These are phyloP conservation scores for Acyrthosiphon pisum DNA, from an alignment of 1,140 invertebrate species.

Conservation along the genomic window DNA sequence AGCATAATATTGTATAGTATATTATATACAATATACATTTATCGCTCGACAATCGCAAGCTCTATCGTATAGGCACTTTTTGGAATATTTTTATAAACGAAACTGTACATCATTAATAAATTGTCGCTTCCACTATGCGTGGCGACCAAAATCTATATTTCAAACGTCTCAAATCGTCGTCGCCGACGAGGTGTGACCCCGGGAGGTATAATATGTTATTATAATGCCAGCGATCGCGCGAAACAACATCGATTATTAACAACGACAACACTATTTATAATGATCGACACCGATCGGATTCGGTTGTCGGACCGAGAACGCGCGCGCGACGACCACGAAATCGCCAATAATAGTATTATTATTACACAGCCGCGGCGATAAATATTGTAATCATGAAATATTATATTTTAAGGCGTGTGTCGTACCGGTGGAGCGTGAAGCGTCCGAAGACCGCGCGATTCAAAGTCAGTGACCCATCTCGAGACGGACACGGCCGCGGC, in stretches of 20 bases:
- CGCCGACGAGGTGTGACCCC: not conserved
- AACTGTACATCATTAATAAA: not conserved
- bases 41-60: not conserved
- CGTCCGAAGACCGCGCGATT: not conserved
- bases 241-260: not conserved
- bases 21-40: not conserved
- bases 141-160: not conserved
- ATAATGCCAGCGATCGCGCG: not conserved
- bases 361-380: not conserved
- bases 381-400: not conserved
- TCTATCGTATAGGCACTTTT: not conserved
- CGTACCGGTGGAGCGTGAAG: slow-evolving; percentile 29
- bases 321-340: not conserved
- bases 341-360: not conserved
- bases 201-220: not conserved
- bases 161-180: not conserved
- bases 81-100: not conserved
- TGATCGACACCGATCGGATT: slow-evolving; percentile 38
- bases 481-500: not conserved
- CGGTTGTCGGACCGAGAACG: not conserved
- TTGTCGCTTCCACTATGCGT: not conserved
- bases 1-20: not conserved
- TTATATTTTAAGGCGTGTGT: not conserved
- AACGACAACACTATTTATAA: not conserved
- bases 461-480: slow-evolving; percentile 39